Base-by-base conservation (phyloP, 2,113 vertebrate species). In the Gopherus evgoodei region DNA sequence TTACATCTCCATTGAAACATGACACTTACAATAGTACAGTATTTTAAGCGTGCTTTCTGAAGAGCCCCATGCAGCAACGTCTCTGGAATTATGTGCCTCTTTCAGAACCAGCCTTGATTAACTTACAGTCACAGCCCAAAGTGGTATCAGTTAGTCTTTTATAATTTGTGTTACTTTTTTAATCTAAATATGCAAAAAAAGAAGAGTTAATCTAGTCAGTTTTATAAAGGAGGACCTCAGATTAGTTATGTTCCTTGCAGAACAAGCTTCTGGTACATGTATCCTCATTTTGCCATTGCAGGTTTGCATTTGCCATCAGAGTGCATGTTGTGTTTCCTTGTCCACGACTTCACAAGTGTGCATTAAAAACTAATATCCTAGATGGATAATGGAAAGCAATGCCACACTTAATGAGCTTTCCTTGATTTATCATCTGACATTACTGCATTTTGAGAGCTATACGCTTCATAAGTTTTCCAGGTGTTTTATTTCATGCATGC, bases 311-410 rank as follows among this genome's bases (percentile, higher is more conserved):
- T 96, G 86, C 93, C 90, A 95, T 97, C 89, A 87, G 92, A 96
- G 81, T 94, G 97, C 96, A 98, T 97, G 97, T 81, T 96, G 88
- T 95, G 89, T 89, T 86, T 96, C 91, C 92, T 96, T 96, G 94
- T 97, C 95, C 93, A 95, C 87, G 1, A 88, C 53, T 78, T 84
- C 56, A 90, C 83, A 93, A 82, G 11, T 91, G 4, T 97, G 98
- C 97, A 98, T 98, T 69, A 10, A 21, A 29, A 42, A 95, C 35
- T 3, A 24, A 84, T n/a, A 90, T 59, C 87, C 78, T 4, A 86
- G 87, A 72, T 57, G 0, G 11, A 88, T 49, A 44, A 42, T 88
- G 44, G 52, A 59, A 90, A 81, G 4, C n/a, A 35, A 38, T 91
- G 3, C 76, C 12, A 2, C 1, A 38, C 12, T 53, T 83, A 50